phyloP scores from a whole-genome alignment of 2,797 vertebrate genomes.

The Buphagus erythrorhynchus region DNA sequence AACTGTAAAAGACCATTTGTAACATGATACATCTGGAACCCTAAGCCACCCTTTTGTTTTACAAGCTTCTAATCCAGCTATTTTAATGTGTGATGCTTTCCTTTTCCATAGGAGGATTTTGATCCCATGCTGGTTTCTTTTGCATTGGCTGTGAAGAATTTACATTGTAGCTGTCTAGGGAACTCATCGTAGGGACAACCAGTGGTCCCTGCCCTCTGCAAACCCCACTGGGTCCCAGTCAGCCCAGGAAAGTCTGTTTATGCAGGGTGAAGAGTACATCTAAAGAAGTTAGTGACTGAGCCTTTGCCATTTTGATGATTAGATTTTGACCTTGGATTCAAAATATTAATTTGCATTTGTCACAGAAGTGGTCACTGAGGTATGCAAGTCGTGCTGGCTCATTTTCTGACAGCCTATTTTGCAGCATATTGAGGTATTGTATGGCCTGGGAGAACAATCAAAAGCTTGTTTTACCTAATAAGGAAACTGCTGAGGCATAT shows the following conservation, averaged over 20 bases:
- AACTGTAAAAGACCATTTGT: conserved; percentile 41
- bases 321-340: conserved; percentile 8
- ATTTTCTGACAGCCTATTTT: conserved; percentile 5
- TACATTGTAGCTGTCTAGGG: not conserved
- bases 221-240: not conserved
- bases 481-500: conserved; percentile 37
- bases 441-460: conserved; percentile 9
- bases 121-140: not conserved
- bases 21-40: conserved; percentile 29
- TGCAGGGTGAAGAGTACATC: not conserved
- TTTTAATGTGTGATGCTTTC: not conserved
- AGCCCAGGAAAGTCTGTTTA: not conserved
- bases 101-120: conserved; percentile 18
- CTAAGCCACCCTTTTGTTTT: conserved; percentile 50
- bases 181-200: not conserved
- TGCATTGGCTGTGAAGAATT: not conserved
- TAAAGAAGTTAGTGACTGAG: not conserved
- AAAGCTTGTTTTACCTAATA: conserved; percentile 46
- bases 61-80: conserved; percentile 26
- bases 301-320: not conserved
- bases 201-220: not conserved
- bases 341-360: not conserved
- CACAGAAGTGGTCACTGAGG: not conserved
- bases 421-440: not conserved
- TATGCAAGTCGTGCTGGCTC: not conserved